Evolutionary conservation across 2,888 invertebrate species (phyloP), one percentile per base, ranked within the genome.

Genomic region (Andrena camellia): DNA sequence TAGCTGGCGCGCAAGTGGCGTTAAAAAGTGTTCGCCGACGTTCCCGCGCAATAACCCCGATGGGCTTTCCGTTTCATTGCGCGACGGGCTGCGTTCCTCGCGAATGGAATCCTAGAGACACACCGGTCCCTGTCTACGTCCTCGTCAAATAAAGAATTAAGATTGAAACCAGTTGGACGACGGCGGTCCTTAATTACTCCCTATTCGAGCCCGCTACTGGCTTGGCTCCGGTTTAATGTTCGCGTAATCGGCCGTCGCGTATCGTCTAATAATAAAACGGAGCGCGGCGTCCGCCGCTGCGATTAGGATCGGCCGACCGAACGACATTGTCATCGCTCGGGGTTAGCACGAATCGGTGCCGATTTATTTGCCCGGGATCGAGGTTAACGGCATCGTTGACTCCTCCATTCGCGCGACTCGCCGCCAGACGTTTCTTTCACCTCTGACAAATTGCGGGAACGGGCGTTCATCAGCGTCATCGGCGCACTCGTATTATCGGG

Each of bases 331-430:
- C 23, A 23, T 74, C 48, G 57, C 33, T 48, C 57, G 23, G 23
- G 72, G 52, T 60, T 48, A 26, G 52, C 57, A 8, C 31, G 57
- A 70, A 67, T 74, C 64, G 66, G 63, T 78, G 62, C 17, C 71
- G 74, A 75, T 84, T 74, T 60, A 60, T 68, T 68, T 69, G 50
- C 5, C 13, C 71, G 67, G 54, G 54, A 83, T 73, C 83, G 76
- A 52, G 84, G 84, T 84, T 73, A 83, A 84, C 60, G 83, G 54
- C 64, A 77, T 77, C 71, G 60, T 83, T 83, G 66, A 77, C 84
- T 84, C 63, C 63, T 54, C 57, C 68, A 67, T 66, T 73, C 67
- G 69, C 62, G 8, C 52, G 52, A 73, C 67, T 69, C 35, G 64
- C 57, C 71, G 60, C 57, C 67, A 60, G 66, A 62, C 80, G 48